A percentile compares a stretch with the other conserved stretches of the same genome.
These are phyloP conservation scores for Icerya purchasi DNA, from an alignment of 2,888 invertebrate genomes.

Conservation along the genomic window DNA sequence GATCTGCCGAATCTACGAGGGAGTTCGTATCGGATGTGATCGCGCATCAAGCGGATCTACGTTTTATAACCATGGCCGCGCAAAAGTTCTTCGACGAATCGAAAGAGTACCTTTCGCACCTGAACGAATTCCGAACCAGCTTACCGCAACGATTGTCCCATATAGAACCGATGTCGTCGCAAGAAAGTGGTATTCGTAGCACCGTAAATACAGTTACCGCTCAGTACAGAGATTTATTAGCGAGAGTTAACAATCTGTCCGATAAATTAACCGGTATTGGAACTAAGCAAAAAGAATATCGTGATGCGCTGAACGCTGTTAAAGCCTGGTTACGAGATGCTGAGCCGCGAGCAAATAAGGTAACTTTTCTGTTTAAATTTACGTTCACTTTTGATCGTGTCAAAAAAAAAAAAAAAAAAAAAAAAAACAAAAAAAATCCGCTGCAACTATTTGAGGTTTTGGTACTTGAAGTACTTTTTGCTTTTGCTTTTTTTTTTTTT, in stretches of 20 bases:
- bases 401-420: too few species aligned
- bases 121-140: conserved; percentile 72
- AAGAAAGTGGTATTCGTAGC: conserved; percentile 51
- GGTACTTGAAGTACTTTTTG: too few species aligned
- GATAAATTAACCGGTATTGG: conserved; percentile 64
- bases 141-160: conserved; percentile 63
- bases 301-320: conserved; percentile 63
- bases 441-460: too few species aligned
- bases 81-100: conserved; percentile 92
- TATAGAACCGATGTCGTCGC: conserved; percentile 43
- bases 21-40: conserved; percentile 85
- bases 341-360: conserved; percentile 33
- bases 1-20: conserved; percentile 53
- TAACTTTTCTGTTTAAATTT: too few species aligned
- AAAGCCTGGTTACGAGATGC: conserved; percentile 54
- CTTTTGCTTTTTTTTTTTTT: too few species aligned
- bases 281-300: conserved; percentile 50
- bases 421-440: too few species aligned
- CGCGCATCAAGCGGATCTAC: conserved; percentile 81
- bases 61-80: conserved; percentile 88
- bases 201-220: conserved; percentile 56
- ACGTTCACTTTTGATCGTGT: too few species aligned
- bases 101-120: conserved; percentile 61
- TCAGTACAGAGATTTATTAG: conserved; percentile 58
- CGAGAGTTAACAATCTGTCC: conserved; percentile 60